Percentiles rank a stretch among this genome's conserved stretches.
Conservation (phyloP, 2,797 vertebrate species). For the Myotis findleyi region DNA sequence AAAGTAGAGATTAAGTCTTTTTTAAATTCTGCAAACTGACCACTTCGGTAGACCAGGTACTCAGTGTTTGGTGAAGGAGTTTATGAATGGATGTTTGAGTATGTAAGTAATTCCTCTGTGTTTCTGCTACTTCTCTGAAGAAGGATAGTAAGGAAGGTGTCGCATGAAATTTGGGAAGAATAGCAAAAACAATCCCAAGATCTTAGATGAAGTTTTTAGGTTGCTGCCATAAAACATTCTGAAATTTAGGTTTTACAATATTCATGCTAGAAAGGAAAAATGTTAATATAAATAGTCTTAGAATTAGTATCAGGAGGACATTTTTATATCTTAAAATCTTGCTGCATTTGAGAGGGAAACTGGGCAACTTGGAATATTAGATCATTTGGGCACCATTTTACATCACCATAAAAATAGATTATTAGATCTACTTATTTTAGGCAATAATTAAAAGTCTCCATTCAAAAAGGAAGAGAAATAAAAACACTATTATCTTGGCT, state of each 20-base stretch:
- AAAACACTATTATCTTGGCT: background rate
- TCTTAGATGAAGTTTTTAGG: background rate
- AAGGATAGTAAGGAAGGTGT: background rate
- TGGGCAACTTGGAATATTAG: background rate
- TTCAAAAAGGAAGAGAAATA: background rate
- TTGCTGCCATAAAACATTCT: background rate
- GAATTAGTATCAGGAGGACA: background rate
- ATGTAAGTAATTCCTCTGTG: background rate
- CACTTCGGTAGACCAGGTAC: background rate
- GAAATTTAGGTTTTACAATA: constrained; percentile 23
- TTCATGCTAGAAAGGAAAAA: background rate
- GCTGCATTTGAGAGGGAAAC: background rate
- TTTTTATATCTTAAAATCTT: background rate
- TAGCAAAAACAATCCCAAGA: background rate
- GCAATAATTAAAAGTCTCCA: background rate
- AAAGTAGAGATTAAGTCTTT: background rate
- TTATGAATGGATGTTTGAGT: background rate
- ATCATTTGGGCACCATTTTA: background rate
- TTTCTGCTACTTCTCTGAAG: background rate
- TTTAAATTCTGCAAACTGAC: background rate
- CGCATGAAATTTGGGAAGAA: background rate
- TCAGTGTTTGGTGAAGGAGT: background rate
- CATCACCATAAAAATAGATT: background rate
- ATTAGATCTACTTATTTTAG: background rate
- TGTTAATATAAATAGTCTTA: background rate